These are phyloP conservation scores for Limenitis camilla DNA, from an alignment of 2,888 invertebrate genomes.

Conservation along the genomic window DNA sequence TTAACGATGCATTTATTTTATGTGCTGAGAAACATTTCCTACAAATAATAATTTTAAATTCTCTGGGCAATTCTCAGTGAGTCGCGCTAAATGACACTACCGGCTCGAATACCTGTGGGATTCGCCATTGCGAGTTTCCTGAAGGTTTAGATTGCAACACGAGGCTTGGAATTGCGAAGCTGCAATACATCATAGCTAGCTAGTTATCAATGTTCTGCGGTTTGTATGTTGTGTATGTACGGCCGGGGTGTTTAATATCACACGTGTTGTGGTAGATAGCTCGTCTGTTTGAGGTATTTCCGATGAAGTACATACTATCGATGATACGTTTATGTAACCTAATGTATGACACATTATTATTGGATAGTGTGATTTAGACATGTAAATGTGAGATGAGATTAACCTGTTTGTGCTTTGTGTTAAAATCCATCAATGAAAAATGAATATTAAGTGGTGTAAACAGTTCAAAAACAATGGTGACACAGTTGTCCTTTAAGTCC, in stretches of 20 bases:
- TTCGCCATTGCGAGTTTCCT: constrained; percentile 8
- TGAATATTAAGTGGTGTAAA: too few relatives aligned
- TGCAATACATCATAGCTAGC: not conserved
- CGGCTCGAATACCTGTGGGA: constrained; percentile 18
- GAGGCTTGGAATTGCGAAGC: constrained; percentile 1
- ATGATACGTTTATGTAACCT: not conserved
- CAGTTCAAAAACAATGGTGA: too few relatives aligned
- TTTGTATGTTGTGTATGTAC: constrained; percentile 7
- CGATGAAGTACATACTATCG: not conserved
- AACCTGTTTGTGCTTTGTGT: not conserved
- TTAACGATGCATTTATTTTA: constrained; percentile 1
- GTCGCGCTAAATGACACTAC: constrained; percentile 19
- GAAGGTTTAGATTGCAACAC: constrained; percentile 9
- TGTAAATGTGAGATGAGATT: not conserved
- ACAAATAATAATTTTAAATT: constrained; percentile 18
- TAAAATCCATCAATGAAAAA: too few relatives aligned
- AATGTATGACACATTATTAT: too few relatives aligned
- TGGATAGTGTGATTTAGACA: too few relatives aligned
- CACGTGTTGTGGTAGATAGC: constrained; percentile 13
- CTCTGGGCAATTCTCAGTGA: constrained; percentile 11
- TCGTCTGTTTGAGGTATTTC: constrained; percentile 7
- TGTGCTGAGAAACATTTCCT: constrained; percentile 11
- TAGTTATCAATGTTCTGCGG: constrained; percentile 11
- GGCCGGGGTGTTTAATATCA: constrained; percentile 15
- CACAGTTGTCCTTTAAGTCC: too few relatives aligned